Base-by-base conservation (phyloP, 2,888 invertebrate species). In the Neoascia interrupta region DNA sequence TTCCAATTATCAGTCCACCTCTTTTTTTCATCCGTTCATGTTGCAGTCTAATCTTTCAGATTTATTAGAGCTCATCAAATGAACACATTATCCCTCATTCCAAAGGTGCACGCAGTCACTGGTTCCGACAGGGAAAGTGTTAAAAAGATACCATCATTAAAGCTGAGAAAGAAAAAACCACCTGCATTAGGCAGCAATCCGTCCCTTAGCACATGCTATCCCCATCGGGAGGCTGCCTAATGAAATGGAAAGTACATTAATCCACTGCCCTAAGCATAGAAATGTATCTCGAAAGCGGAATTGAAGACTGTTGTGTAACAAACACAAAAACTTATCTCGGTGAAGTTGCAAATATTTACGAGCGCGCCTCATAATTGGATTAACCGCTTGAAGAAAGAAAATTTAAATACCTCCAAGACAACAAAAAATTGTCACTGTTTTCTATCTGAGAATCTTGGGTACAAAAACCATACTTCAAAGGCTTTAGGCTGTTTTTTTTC, bases 31-130 rank as follows among this genome's bases (percentile, higher is more conserved):
- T 1, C 15, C 13, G n/a, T n/a, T n/a, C n/a, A n/a, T n/a, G n/a
- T n/a, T n/a, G n/a, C n/a, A n/a, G n/a, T n/a, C 2, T 0, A 8
- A 1, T 21, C 37, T 61, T 26, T 28, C 26, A 4, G 49, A 39
- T 39, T 61, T 61, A 61, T 49, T 28, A 49, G 37, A 28, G 37
- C 49, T 39, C 13, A 61, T 37, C 49, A 23, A 61, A 13, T 37
- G 8, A 47, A 13, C 23, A 45, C n/a, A n/a, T n/a, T n/a, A n/a
- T n/a, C n/a, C n/a, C n/a, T n/a, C n/a, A n/a, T n/a, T n/a, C n/a
- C n/a, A n/a, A n/a, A n/a, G n/a, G 3, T 28, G 11, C n/a, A 13
- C 36, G 11, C 5, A n/a, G 13, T 28, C 0, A 13, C 13, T 1
- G 3, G 15, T 37, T 53, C 16, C 37, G 41, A 56, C 13, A 41